Evolutionary conservation across 2,888 invertebrate species (phyloP).

Genomic region (Oscheius onirici): DNA sequence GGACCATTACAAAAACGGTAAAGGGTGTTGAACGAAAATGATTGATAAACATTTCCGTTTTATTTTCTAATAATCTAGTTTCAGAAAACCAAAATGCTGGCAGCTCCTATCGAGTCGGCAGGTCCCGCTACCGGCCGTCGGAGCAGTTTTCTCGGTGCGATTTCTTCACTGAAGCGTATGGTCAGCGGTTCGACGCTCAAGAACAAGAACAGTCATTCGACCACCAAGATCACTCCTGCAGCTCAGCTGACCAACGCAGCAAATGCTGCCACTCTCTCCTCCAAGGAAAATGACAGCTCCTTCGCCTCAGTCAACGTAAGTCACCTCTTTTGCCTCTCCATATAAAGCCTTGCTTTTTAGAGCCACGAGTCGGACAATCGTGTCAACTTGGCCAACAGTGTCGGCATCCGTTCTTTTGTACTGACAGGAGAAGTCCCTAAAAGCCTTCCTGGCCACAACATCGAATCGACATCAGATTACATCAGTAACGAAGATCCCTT

Average conservation of each 20-base stretch:
- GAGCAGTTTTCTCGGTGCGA: slow-evolving; percentile 7
- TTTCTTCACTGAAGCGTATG: slow-evolving; percentile 11
- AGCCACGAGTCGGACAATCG: slow-evolving; percentile 10
- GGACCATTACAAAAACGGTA: neutral
- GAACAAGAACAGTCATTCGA: slow-evolving; percentile 10
- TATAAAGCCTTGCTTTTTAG: neutral
- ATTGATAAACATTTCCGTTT: neutral
- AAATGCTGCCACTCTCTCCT: neutral
- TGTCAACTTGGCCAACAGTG: neutral
- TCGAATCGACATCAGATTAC: neutral
- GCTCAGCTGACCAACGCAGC: slow-evolving; percentile 13
- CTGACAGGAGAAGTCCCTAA: neutral
- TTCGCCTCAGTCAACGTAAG: slow-evolving; percentile 14
- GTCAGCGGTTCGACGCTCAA: slow-evolving; percentile 23
- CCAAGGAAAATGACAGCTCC: slow-evolving; percentile 21
- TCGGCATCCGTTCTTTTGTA: neutral
- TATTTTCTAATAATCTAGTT: neutral
- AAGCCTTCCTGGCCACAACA: neutral
- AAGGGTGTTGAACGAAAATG: neutral
- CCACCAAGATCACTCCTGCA: neutral
- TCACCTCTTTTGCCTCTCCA: neutral
- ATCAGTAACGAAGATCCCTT: neutral
- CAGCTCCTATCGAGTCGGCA: neutral
- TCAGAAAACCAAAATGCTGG: slow-evolving; percentile 9
- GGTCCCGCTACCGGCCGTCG: neutral